These are phyloP conservation scores for Sapajus apella DNA, from an alignment of 2,113 vertebrate genomes.

Conservation along the genomic window DNA sequence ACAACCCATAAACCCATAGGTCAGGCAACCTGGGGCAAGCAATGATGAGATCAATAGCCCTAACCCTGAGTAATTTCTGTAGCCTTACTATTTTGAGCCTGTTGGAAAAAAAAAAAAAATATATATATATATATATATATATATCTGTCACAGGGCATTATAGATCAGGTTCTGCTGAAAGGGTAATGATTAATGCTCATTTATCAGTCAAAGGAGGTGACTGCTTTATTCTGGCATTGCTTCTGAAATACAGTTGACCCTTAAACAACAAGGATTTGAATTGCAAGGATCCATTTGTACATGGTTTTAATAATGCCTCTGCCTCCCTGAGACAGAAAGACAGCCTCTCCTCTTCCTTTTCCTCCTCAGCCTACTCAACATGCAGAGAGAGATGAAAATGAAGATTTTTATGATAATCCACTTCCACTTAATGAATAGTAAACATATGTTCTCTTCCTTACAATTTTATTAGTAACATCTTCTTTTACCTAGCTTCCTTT, in stretches of 20 bases:
- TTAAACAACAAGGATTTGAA: not conserved
- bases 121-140: no score
- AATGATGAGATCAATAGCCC: not conserved
- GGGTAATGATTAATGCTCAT: not conserved
- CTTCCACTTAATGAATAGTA: not conserved
- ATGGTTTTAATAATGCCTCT: not conserved
- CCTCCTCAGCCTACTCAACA: not conserved
- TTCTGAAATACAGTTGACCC: not conserved
- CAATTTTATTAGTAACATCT: not conserved
- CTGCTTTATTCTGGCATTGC: not conserved
- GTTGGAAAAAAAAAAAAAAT: not conserved
- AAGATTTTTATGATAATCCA: not conserved
- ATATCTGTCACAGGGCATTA: not conserved
- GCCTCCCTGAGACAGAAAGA: not conserved
- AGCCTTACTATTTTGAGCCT: not conserved
- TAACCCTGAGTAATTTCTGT: not conserved
- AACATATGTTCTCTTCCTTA: not conserved
- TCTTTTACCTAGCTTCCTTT: not conserved
- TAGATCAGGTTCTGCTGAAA: conserved; percentile 29
- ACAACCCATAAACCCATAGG: not conserved
- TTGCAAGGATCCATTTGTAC: not conserved
- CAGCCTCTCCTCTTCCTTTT: not conserved
- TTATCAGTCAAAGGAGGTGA: not conserved
- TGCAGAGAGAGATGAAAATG: not conserved
- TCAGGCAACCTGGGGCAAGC: not conserved